Evolutionary conservation across 2,888 invertebrate genomes (phyloP), one percentile per base, ranked within the genome.

Genomic region (Drosophila infuscata): DNA sequence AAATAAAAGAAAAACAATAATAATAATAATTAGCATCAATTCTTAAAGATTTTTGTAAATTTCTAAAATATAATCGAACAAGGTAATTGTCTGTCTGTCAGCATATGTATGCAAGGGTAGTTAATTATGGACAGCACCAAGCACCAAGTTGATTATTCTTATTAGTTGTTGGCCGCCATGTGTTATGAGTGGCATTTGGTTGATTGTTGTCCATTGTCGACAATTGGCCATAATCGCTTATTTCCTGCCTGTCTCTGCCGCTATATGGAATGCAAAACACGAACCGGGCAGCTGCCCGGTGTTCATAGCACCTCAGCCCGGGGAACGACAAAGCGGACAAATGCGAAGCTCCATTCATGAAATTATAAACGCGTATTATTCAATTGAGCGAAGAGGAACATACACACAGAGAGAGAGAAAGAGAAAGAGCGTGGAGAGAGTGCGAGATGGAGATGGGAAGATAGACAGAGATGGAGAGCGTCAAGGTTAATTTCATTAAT

Each of bases 401-500:
- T 33, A 29, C 12, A 33, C 25, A 46, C 11, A 38, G 59, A 36
- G 53, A 7, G 59, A 43, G 25, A 60, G 62, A 43, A 46, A 25
- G 15, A 38, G 49, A 53, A 51, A 17, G 56, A 36, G 48, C 49
- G 49, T n/a, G 46, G 25, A 15, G 35, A 35, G 41, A 53, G 46
- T 58, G 30, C 29, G 29, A 53, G 54, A 29, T 48, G 38, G 20
- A 41, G 30, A n/a, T 38, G 9, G 12, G 36, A 25, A 35, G 53
- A 36, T 11, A 41, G 51, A 15, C 25, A 59, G 72, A 51, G 54
- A 29, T 17, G 30, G 51, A 51, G 46, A 60, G 74, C 48, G 52
- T 66, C 83, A 88, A 88, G 86, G 83, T 85, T 88, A 83, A 80
- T 83, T 76, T 83, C 77, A 88, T 86, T 88, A 84, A 84, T 82